Evolutionary conservation across 2,888 invertebrate species (phyloP).

Genomic region (Homarus gammarus): DNA sequence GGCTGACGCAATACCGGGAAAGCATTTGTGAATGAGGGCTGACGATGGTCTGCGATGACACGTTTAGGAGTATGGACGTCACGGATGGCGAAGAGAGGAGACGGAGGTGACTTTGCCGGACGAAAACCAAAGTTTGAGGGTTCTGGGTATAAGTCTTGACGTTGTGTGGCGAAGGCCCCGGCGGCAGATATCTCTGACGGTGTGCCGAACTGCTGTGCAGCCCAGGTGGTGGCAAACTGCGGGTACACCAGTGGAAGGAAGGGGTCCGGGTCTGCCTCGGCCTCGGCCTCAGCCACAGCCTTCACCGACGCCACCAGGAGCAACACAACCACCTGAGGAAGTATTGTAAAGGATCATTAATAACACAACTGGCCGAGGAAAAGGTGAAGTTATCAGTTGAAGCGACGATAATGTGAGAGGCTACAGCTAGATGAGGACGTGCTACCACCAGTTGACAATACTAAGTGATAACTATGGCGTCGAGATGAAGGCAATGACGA

Average conservation of each 20-base stretch:
- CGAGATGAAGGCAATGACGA: no score
- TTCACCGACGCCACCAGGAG: conserved; percentile 6
- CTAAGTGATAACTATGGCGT: no score
- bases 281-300: no score
- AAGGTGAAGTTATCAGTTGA: no score
- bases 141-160: background rate
- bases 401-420: no score
- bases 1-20: conserved; percentile 2
- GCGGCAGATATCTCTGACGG: conserved; percentile 26
- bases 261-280: conserved; percentile 17
- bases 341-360: background rate
- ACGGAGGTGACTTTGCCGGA: background rate
- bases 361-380: background rate
- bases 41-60: background rate
- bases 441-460: no score
- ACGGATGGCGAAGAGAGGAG: conserved; percentile 37
- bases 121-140: background rate
- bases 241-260: background rate
- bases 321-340: background rate
- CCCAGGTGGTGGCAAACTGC: conserved; percentile 15
- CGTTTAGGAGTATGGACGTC: background rate
- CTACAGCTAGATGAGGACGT: no score
- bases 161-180: conserved; percentile 2
- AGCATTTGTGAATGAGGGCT: background rate
- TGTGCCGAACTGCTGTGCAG: conserved; percentile 38